Evolutionary conservation across 2,888 invertebrate genomes (phyloP).

Genomic region (Xestia sexstrigata): DNA sequence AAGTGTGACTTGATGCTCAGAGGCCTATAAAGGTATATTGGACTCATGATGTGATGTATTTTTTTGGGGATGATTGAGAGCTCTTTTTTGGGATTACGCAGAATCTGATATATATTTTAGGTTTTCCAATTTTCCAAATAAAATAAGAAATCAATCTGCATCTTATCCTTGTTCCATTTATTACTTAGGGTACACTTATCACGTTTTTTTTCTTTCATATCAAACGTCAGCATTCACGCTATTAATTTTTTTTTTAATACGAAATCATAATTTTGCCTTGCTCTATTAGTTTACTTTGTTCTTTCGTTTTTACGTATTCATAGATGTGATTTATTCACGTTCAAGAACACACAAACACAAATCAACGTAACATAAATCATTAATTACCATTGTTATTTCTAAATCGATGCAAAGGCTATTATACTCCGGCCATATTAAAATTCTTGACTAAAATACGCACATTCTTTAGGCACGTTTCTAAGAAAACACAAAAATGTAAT

Average conservation of each 20-base stretch:
- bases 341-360: too few relatives aligned
- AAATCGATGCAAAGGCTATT: conserved; percentile 17
- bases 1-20: conserved; percentile 32
- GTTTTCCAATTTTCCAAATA: too few relatives aligned
- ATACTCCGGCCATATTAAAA: conserved; percentile 12
- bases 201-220: too few relatives aligned
- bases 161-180: too few relatives aligned
- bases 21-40: conserved; percentile 45
- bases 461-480: neutral
- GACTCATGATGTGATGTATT: conserved; percentile 22
- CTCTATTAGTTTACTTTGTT: neutral
- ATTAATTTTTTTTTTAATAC: neutral
- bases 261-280: neutral
- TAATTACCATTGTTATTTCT: conserved; percentile 2
- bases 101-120: neutral
- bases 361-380: conserved; percentile 6
- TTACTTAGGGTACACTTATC: too few relatives aligned
- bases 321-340: neutral
- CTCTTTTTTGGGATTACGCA: neutral
- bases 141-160: too few relatives aligned
- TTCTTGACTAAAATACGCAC: conserved; percentile 31
- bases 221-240: too few relatives aligned
- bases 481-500: neutral
- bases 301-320: neutral
- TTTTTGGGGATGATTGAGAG: neutral